Evolutionary conservation across 2,797 vertebrate species (phyloP), one percentile per base, ranked within the genome.

Genomic region (Gallinago solitaria): DNA sequence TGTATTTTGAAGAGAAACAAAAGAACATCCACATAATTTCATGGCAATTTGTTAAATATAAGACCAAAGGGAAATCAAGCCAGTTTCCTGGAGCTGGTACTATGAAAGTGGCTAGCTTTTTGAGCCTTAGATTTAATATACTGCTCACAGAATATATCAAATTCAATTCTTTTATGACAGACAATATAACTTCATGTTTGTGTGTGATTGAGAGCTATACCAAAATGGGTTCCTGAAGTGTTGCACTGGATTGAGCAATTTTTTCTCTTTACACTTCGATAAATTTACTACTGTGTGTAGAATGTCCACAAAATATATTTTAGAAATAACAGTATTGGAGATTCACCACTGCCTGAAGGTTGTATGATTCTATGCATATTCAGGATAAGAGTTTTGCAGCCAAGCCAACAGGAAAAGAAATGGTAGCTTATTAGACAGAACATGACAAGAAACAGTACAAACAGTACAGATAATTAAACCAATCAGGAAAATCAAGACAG

Each of bases 151-250:
- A 91, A 90, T 95, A 71, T 91, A 96, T 95, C 82, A 96, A 73
- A 87, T 95, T 91, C 89, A 96, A 83, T 97, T 96, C 82, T 92
- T 96, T 95, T 95, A 91, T 95, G 93, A 96, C 84, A 96, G 95
- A 87, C 50, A 93, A 90, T 97, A 91, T 95, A 97, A 97, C 93
- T 93, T 90, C 23, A 86, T 67, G 80, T 76, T 96, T 96, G 81
- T 87, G 80, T 90, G 94, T 94, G 95, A 91, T 47, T 89, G 83
- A 95, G 64, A 95, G 56, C 56, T 92, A 81, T 93, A 93, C 82
- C 57, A 95, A 82, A 81, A 89, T 81, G 60, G 91, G 51, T 71
- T 97, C 80, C 83, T 60, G 35, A 88, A 95, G 37, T 47, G 74
- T 11, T 95, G 79, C 65, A 56, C 63, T 95, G 83, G 90, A 89